phyloP scores from a whole-genome alignment of 2,888 invertebrate species.

The Melikaiella ostensackeni region DNA sequence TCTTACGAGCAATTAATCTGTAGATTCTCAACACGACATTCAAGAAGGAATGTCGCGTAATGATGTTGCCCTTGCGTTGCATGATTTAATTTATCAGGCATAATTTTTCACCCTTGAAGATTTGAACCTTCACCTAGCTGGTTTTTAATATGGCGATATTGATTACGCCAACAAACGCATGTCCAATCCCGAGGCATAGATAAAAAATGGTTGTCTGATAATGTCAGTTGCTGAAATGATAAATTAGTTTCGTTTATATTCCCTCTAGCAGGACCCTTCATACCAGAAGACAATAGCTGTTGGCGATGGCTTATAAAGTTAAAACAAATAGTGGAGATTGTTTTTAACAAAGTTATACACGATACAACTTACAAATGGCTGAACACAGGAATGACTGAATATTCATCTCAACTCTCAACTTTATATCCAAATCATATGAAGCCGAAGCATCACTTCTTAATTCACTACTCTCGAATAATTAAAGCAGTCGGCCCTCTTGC shows the following conservation, averaged over 20 bases:
- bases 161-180: conserved; percentile 16
- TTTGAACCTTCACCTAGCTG: conserved; percentile 7
- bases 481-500: conserved; percentile 23
- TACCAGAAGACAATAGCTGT: too few species aligned
- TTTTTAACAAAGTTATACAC: too few species aligned
- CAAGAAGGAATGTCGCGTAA: too few species aligned
- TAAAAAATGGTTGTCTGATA: conserved; percentile 4
- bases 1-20: too few species aligned
- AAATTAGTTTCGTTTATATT: background rate
- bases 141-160: conserved; percentile 6
- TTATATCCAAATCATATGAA: too few species aligned
- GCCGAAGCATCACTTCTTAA: conserved; percentile 16
- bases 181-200: background rate
- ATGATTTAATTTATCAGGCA: conserved; percentile 15
- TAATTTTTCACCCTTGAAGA: conserved; percentile 4
- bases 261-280: too few species aligned
- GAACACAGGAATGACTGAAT: background rate
- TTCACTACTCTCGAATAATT: conserved; percentile 3
- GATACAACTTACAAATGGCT: background rate
- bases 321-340: too few species aligned
- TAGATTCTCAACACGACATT: too few species aligned
- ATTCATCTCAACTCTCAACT: too few species aligned
- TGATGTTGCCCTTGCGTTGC: background rate
- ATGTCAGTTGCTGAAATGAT: conserved; percentile 1
- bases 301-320: background rate